These are phyloP conservation scores for Seriola dumerili DNA, from an alignment of 2,113 vertebrate genomes.

Conservation along the genomic window DNA sequence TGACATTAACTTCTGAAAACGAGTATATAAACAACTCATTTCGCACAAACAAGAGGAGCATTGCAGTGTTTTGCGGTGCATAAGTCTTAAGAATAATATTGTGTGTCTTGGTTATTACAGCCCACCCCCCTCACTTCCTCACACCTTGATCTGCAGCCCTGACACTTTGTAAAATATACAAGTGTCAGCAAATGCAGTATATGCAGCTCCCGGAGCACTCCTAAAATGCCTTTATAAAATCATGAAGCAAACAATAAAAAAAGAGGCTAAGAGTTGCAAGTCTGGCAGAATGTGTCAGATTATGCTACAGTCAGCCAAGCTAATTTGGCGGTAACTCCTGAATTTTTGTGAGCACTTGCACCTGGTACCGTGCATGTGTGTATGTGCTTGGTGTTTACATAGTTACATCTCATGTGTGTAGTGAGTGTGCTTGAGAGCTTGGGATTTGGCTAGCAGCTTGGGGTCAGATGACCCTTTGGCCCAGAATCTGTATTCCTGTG, in stretches of 20 bases:
- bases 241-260: slow-evolving; percentile 76
- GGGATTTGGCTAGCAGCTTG: not conserved
- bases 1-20: slow-evolving; percentile 49
- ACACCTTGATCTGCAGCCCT: slow-evolving; percentile 67
- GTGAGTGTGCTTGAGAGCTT: not conserved
- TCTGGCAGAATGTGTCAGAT: slow-evolving; percentile 80
- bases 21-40: slow-evolving; percentile 38
- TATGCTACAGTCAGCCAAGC: slow-evolving; percentile 75
- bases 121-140: not conserved
- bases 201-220: slow-evolving; percentile 63
- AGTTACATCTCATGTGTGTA: not conserved
- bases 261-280: slow-evolving; percentile 70
- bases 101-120: slow-evolving; percentile 46
- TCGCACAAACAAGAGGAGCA: slow-evolving; percentile 12
- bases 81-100: slow-evolving; percentile 47
- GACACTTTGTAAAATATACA: slow-evolving; percentile 76
- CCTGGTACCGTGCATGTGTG: slow-evolving; percentile 17
- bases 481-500: slow-evolving; percentile 28
- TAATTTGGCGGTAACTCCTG: slow-evolving; percentile 65
- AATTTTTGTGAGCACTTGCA: slow-evolving; percentile 40
- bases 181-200: slow-evolving; percentile 77
- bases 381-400: not conserved
- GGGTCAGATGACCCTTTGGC: slow-evolving; percentile 10
- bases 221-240: slow-evolving; percentile 76
- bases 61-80: slow-evolving; percentile 20